Evolutionary conservation across 2,797 vertebrate genomes (phyloP), one percentile per base, ranked within the genome.

Genomic region (Pseudocheirus occidentalis): DNA sequence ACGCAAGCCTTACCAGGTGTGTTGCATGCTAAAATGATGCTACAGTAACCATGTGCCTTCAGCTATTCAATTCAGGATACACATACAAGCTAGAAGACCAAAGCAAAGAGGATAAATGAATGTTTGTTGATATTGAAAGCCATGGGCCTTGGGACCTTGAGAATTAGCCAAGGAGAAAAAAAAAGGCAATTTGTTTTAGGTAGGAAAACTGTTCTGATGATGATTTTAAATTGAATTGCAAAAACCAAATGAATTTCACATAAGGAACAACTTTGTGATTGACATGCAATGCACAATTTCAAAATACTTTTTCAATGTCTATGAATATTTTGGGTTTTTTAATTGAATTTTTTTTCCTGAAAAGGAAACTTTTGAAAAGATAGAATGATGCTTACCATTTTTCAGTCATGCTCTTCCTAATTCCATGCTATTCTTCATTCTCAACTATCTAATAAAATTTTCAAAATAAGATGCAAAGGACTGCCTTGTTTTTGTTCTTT

Each of bases 1-100:
- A 95, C 4, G 95, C 58, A 6, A 0, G 95, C 95, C 97, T 91
- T 81, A 92, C 95, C 95, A 98, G 98, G 97, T 98, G 97, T 0
- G 0, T 73, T 62, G 95, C 92, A 56, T 95, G 93, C 28, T 52
- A 92, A 95, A 91, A 91, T 28, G 95, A 96, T 94, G 94, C 95
- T 93, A 57, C 94, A 73, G 96, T 0, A 13, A 96, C 96, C 96
- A 59, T 56, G 21, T 24, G 54, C 18, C 95, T 90, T 97, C 94
- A 6, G 56, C 34, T 29, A 59, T 13, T 90, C 92, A 16, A 27
- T 56, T 90, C 21, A 14, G 91, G 91, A 34, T 31, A 9, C 90
- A 31, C 91, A 57, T 92, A 94, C 24, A 34, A 89, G 81, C 46
- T 28, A 31, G 6, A 27, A 31, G 46, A 90, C 34, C 29, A n/a